phyloP scores from a whole-genome alignment of 2,797 vertebrate species.

The Poeciliopsis presidionis region DNA sequence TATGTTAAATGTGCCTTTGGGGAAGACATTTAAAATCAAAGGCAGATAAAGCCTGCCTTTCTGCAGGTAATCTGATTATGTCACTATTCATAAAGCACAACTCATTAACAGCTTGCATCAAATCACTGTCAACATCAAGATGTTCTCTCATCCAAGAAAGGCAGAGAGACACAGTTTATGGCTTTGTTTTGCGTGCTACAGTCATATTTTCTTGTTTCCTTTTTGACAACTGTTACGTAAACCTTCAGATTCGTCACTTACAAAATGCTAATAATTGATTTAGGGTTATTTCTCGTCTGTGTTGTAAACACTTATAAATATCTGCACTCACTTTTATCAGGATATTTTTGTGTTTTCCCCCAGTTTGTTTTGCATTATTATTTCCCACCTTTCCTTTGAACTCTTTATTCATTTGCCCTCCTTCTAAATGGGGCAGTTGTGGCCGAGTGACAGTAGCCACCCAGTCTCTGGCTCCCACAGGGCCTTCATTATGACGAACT shows the following conservation, averaged over 20 bases:
- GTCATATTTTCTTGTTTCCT: constrained; percentile 35
- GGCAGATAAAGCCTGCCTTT: constrained; percentile 70
- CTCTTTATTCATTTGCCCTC: constrained; percentile 43
- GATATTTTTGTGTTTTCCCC: constrained; percentile 31
- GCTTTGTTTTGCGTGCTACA: constrained; percentile 34
- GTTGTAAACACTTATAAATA: constrained; percentile 49
- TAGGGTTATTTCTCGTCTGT: constrained; percentile 11
- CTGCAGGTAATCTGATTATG: constrained; percentile 80
- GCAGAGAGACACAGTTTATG: constrained; percentile 12
- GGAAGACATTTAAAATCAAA: constrained; percentile 54
- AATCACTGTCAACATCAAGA: constrained; percentile 72
- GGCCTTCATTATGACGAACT: constrained; percentile 75
- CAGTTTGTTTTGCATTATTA: constrained; percentile 38
- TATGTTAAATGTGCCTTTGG: constrained; percentile 56
- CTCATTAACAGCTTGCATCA: constrained; percentile 76
- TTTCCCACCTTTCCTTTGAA: constrained; percentile 34
- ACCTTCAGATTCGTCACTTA: constrained; percentile 3
- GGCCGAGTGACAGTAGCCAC: constrained; percentile 70
- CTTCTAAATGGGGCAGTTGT: constrained; percentile 52
- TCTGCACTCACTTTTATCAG: constrained; percentile 23
- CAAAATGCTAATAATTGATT: constrained; percentile 40
- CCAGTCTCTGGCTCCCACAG: constrained; percentile 63
- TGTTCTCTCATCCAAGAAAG: constrained; percentile 50
- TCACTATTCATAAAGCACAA: constrained; percentile 80
- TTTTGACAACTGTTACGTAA: constrained; percentile 25